A percentile compares a stretch with the other conserved stretches of the same genome.
Evolutionary conservation across 2,797 vertebrate species (phyloP).

Genomic region (Brachyalestes nurse): DNA sequence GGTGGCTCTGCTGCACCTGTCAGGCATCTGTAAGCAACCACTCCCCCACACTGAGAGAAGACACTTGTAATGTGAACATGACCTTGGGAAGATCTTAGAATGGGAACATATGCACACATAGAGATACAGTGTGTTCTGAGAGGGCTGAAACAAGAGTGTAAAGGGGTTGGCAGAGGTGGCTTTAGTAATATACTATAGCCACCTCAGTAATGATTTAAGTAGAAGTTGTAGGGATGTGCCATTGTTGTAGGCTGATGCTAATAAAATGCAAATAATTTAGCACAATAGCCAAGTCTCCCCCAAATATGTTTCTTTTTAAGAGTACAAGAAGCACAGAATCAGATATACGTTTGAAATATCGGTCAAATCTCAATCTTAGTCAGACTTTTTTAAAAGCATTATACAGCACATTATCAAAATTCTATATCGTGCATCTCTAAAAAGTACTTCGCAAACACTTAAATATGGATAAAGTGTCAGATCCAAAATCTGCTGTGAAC

Average conservation of each 20-base stretch:
- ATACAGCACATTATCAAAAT: too few species aligned
- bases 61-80: neutral
- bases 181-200: neutral
- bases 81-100: neutral
- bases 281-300: neutral
- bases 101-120: neutral
- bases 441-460: too few species aligned
- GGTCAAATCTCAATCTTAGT: too few species aligned
- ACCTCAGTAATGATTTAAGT: neutral
- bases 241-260: too few species aligned
- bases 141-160: neutral
- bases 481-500: too few species aligned
- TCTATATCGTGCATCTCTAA: too few species aligned
- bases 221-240: neutral
- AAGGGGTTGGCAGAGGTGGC: neutral
- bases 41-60: too few species aligned
- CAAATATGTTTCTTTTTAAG: neutral
- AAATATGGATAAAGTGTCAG: too few species aligned
- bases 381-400: too few species aligned
- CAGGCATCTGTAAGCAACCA: neutral
- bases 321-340: neutral
- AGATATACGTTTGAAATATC: neutral
- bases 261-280: too few species aligned
- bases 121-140: neutral
- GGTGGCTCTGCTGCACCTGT: neutral